Percentiles rank a stretch among this genome's conserved stretches.
Evolutionary conservation across 2,797 vertebrate genomes (phyloP).

Genomic region (Cossypha niveicapilla): DNA sequence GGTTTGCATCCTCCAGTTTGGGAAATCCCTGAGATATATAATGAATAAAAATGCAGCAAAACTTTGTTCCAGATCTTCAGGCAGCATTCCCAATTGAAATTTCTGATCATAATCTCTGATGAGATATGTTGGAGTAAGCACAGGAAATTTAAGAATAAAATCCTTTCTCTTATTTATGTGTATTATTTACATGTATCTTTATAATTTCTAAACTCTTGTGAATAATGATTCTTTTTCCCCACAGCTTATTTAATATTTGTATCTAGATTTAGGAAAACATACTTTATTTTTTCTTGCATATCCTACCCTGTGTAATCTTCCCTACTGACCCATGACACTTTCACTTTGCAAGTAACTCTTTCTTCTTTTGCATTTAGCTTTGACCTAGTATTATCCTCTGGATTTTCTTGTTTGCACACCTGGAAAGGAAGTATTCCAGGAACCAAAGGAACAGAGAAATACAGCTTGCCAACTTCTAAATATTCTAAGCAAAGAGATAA

Average conservation of each 20-base stretch:
- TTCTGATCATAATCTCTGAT: background rate
- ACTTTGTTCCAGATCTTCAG: background rate
- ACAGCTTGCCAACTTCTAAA: background rate
- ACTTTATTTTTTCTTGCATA: background rate
- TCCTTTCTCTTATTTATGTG: background rate
- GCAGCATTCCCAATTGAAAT: background rate
- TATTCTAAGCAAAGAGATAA: background rate
- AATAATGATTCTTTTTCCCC: background rate
- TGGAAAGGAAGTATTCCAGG: background rate
- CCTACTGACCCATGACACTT: background rate
- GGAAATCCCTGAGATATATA: background rate
- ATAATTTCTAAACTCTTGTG: background rate
- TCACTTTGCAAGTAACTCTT: background rate
- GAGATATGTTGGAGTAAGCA: background rate
- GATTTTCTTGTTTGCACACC: background rate
- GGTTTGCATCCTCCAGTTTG: background rate
- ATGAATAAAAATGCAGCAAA: background rate
- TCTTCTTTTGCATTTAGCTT: background rate
- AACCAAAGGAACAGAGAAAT: background rate
- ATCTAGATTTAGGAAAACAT: background rate
- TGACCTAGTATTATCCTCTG: background rate
- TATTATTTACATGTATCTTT: rapidly evolving
- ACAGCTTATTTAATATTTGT: background rate
- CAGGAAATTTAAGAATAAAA: background rate
- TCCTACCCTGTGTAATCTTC: background rate